Evolutionary conservation across 2,888 invertebrate genomes (phyloP), one percentile per base, ranked within the genome.

Genomic region (Phoenoteleia sp.): DNA sequence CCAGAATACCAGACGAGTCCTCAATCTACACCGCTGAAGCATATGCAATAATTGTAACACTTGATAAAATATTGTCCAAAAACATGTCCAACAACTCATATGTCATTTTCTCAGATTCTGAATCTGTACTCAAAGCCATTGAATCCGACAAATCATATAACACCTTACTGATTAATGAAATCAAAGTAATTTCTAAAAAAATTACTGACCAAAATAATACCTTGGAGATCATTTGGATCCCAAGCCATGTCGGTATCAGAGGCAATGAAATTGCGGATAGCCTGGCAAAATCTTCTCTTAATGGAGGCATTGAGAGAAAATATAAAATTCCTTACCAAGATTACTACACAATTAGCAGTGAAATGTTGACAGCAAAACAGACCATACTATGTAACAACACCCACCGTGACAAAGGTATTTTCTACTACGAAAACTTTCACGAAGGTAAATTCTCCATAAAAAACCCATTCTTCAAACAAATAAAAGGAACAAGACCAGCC

Each of bases 21-120:
- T 72, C 72, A 6, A 72, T 72, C 0, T 72, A 36, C 17, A 49
- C 72, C 0, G 49, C 49, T 13, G 49, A 72, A 33, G 60, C 60
- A 1, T 6, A 49, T 0, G 72, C 60, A 9, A 72, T 72, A 1
- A 3, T n/a, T 3, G 2, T 2, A 9, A 45, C 58, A 1, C 56
- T 71, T n/a, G n/a, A n/a, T n/a, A n/a, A n/a, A n/a, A n/a, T n/a
- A n/a, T n/a, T n/a, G n/a, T n/a, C n/a, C 9, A 15, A 58, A 15
- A 15, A 27, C 15, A 45, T 58, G 13, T 2, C 15, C 23, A 23
- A 60, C 1, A 49, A 33, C 13, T 29, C 33, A 23, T 11, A 52
- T 13, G 6, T n/a, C 39, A 54, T 56, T n/a, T 45, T 52, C 13
- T 15, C 71, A 13, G 71, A 71, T 17, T 58, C 58, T n/a, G 5